Base-by-base conservation (phyloP, 1,140 invertebrate species). In the Saxidomus purpurata region DNA sequence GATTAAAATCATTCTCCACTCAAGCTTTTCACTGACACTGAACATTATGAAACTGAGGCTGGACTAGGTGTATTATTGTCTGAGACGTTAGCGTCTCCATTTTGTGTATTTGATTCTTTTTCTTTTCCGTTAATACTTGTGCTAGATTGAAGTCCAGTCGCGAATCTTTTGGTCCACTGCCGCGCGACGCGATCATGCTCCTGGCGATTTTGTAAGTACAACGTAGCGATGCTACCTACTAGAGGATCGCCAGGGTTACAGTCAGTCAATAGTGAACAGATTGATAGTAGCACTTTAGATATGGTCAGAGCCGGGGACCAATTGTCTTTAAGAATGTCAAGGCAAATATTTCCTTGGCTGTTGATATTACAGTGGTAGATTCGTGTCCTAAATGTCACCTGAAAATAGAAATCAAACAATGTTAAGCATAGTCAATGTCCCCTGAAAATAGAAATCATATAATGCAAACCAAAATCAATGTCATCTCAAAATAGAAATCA, bases 91-190 rank as follows among this genome's bases (percentile, higher is more conserved):
- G 52, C 59, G 19, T 74, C 76, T 52, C 52, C 61, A 61, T 61
- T 77, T 28, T 87, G 63, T 47, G 71, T 36, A 52, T 79, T 81
- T 36, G 61, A 67, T 43, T 77, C 69, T 38, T 52, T 74, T 36
- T 88, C 71, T 36, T 36, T 80, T 38, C 74, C 74, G 22, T 88
- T 88, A 76, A 74, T 87, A 87, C 49, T 87, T 34, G 74, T 88
- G 28, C 49, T 79, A 55, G 87, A 76, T 67, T 90, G 74, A 34
- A 92, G 79, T 87, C 98, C 99, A 97, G 98, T 98, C 85, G 98
- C 98, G 96, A 99, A 99, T 93, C 99, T 97, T 96, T 99, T 99
- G 93, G 99, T 99, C 99, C 99, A 99, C 91, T 99, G 97, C 95
- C 99, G 97, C 90, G 99, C 99, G 96, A 99, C 99, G 95, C 98